phyloP scores from a whole-genome alignment of 2,888 invertebrate genomes.

The Caradrina clavipalpis region DNA sequence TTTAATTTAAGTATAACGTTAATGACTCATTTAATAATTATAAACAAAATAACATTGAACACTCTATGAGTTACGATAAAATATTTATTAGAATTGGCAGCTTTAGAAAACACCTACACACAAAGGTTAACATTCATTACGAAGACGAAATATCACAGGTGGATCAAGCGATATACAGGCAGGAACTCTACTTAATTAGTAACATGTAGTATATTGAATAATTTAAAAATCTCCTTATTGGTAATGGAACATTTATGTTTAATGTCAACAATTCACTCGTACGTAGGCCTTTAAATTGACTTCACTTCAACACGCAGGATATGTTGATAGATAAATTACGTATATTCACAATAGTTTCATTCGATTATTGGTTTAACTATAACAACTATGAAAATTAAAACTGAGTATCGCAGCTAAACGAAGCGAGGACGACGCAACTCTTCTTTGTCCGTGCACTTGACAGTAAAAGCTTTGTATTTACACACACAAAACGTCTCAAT shows the following conservation, averaged over 20 bases:
- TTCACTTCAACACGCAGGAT: conserved; percentile 80
- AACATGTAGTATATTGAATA: conserved; percentile 73
- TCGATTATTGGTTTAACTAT: conserved; percentile 70
- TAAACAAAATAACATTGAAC: conserved; percentile 72
- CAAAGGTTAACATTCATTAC: conserved; percentile 77
- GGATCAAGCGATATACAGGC: conserved; percentile 87
- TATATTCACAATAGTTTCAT: conserved; percentile 77
- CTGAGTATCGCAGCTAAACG: conserved; percentile 76
- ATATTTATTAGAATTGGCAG: conserved; percentile 78
- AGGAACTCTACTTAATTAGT: conserved; percentile 85
- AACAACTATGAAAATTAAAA: conserved; percentile 78
- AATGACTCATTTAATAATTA: conserved; percentile 69
- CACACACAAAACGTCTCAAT: conserved; percentile 90
- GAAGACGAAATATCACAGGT: conserved; percentile 88
- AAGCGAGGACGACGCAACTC: conserved; percentile 78
- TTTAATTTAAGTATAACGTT: conserved; percentile 28
- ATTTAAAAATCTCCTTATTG: conserved; percentile 68
- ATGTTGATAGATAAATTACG: conserved; percentile 77
- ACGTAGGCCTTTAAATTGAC: conserved; percentile 86
- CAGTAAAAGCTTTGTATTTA: conserved; percentile 90
- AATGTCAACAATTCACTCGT: conserved; percentile 79
- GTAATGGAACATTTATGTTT: conserved; percentile 66
- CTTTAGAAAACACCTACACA: conserved; percentile 74
- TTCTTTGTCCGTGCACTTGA: conserved; percentile 91
- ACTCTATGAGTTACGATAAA: conserved; percentile 77